Percentiles rank a stretch among this genome's conserved stretches.
Conservation (phyloP, 2,797 vertebrate species). For the Borostomias antarcticus region DNA sequence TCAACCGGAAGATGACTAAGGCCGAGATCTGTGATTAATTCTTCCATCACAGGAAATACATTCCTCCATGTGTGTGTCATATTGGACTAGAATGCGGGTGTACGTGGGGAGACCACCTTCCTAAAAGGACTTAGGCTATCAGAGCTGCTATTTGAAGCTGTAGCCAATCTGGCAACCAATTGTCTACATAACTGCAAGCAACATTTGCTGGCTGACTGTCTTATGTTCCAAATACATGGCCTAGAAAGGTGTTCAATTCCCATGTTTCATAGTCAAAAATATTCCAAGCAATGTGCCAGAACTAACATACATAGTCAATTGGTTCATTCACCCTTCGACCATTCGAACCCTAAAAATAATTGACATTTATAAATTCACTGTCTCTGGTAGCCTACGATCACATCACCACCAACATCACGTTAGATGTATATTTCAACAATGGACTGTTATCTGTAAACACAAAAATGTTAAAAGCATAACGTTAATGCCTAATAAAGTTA, state of each 20-base stretch:
- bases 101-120: background rate
- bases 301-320: background rate
- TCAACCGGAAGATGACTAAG: slow-evolving; percentile 58
- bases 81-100: slow-evolving; percentile 30
- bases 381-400: too few relatives aligned
- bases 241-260: background rate
- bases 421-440: too few relatives aligned
- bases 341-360: too few relatives aligned
- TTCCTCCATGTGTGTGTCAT: slow-evolving; percentile 61
- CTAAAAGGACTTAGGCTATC: background rate
- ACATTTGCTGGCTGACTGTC: slow-evolving; percentile 5
- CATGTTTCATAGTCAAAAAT: background rate
- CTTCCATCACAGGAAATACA: slow-evolving; percentile 39
- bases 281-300: background rate
- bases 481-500: too few relatives aligned
- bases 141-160: background rate
- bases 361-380: too few relatives aligned
- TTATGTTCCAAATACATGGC: background rate
- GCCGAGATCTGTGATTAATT: slow-evolving; percentile 15
- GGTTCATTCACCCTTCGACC: background rate
- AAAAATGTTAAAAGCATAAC: too few relatives aligned
- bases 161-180: slow-evolving; percentile 7
- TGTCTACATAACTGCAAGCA: background rate
- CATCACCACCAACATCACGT: too few relatives aligned
- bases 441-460: too few relatives aligned